These are phyloP conservation scores for Prionchulus punctatus DNA, from an alignment of 2,888 invertebrate species.

Conservation along the genomic window DNA sequence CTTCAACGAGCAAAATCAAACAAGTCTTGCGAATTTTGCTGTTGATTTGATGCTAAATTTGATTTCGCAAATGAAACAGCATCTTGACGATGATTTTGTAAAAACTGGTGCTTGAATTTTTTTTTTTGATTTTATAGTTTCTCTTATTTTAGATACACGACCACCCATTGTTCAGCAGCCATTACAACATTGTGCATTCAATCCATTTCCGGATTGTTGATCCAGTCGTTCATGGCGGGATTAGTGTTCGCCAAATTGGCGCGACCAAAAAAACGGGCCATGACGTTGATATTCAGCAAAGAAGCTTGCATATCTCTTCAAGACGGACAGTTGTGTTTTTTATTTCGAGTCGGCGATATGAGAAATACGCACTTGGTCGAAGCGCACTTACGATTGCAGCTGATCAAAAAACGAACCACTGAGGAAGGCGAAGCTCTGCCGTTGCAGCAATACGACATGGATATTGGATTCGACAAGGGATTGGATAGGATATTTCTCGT, in stretches of 20 bases:
- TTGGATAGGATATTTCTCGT: slow-evolving; percentile 16
- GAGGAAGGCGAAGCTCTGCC: slow-evolving; percentile 80
- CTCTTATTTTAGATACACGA: slow-evolving; percentile 61
- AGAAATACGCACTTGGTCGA: slow-evolving; percentile 22
- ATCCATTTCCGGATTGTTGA: slow-evolving; percentile 69
- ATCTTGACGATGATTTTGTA: too few species aligned
- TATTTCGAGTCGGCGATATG: slow-evolving; percentile 37
- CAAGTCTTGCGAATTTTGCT: too few species aligned
- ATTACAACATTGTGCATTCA: slow-evolving; percentile 79
- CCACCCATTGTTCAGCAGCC: slow-evolving; percentile 79
- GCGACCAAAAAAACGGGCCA: slow-evolving; percentile 83
- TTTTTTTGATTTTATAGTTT: too few species aligned
- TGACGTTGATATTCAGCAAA: slow-evolving; percentile 63
- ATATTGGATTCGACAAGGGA: slow-evolving; percentile 54
- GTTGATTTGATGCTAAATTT: too few species aligned
- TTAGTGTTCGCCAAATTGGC: slow-evolving; percentile 82
- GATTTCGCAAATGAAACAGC: too few species aligned
- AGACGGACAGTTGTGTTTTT: slow-evolving; percentile 33
- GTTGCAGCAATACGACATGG: slow-evolving; percentile 77
- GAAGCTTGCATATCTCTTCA: slow-evolving; percentile 23
- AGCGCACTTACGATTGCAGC: slow-evolving; percentile 78
- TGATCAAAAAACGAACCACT: slow-evolving; percentile 77
- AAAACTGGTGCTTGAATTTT: too few species aligned
- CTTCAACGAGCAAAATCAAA: too few species aligned
- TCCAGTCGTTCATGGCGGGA: slow-evolving; percentile 58